Base-by-base conservation (phyloP, 2,113 vertebrate genomes). In the Pangasianodon hypophthalmus region DNA sequence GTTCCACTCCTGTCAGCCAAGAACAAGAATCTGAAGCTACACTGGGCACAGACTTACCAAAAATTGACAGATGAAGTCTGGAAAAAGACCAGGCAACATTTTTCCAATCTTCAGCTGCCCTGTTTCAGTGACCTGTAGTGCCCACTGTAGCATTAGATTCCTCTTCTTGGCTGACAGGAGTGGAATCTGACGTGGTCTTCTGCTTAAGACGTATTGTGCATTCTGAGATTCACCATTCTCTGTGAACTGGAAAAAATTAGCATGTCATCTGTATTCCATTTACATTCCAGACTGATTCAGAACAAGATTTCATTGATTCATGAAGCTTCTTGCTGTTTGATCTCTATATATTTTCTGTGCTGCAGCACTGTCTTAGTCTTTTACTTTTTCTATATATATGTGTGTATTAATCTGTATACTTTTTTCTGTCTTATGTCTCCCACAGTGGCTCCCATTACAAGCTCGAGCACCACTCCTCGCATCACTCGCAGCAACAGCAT, bases 401-500 rank as follows among this genome's bases (percentile, higher is more conserved):
- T 50, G n/a, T 88, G 46, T 84, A 41, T 75, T 46, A 48, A 85
- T 54, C 8, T 10, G 8, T 44, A 24, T 6, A 37, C 44, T 67
- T 18, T 86, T 84, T 3, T 73, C 19, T 26, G n/a, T 69, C 52
- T 75, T 89, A 32, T 89, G 54, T 84, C 52, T 83, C 10, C 26
- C 32, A 92, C 92, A 99, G 98, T 98, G 95, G 97, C 97, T 91
- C 98, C 98, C 92, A 98, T 97, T 91, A 93, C 97, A 26, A 95
- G 95, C 50, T 88, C 88, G 0, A 69, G 56, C 52, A 81, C 96
- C 92, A 92, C 96, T 91, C 97, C 98, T 0, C 97, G 97, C 95
- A 98, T 99, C 95, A 98, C 97, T 29, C 98, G 98, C 92, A 99
- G 98, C 92, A 99, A 98, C 96, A 99, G 98, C 96, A 99, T 98